Evolutionary conservation across 64 coral and sea anemone species (phyloP), one percentile per base, ranked within the genome.

Genomic region (Astreopora myriophthalma): DNA sequence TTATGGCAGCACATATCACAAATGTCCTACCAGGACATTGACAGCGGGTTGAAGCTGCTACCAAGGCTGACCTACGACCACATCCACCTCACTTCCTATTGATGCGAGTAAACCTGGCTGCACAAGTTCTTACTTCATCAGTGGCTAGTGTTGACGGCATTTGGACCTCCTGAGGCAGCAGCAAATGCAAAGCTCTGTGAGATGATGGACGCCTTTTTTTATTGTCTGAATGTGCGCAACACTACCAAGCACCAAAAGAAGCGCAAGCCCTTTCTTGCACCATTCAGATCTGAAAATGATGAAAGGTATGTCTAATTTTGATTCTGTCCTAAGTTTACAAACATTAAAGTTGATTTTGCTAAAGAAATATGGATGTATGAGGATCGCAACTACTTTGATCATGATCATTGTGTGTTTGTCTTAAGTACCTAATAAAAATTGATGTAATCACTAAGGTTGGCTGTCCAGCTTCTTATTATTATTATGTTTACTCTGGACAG

Each of bases 161-260:
- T 88, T 75, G 65, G 86, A 9, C 71, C 86, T 34, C 48, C 70
- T 8, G 72, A 76, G 12, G 72, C 87, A 76, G 87, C 14, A 25
- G 49, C 29, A 63, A 86, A 71, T 7, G 49, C 72, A 24, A 63
- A 89, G 22, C 19, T 77, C 17, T 77, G 52, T 77, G 52, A 89
- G 32, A 77, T 89, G 55, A 6, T 77, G 9, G 49, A 75, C 16
- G 17, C 20, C 30, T 76, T 88, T 22, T 64, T 75, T 25, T 71
- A 89, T 52, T 77, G 72, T 17, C 32, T 76, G 1, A 77, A 89
- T 89, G 87, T 89, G n/a, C n/a, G n/a, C n/a, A n/a, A n/a, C n/a
- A n/a, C n/a, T n/a, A n/a, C n/a, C n/a, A n/a, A n/a, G n/a, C n/a
- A n/a, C n/a, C n/a, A n/a, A n/a, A n/a, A n/a, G n/a, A n/a, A n/a